phyloP scores from a whole-genome alignment of 2,888 invertebrate genomes.

The Ichneumoninae sp. region DNA sequence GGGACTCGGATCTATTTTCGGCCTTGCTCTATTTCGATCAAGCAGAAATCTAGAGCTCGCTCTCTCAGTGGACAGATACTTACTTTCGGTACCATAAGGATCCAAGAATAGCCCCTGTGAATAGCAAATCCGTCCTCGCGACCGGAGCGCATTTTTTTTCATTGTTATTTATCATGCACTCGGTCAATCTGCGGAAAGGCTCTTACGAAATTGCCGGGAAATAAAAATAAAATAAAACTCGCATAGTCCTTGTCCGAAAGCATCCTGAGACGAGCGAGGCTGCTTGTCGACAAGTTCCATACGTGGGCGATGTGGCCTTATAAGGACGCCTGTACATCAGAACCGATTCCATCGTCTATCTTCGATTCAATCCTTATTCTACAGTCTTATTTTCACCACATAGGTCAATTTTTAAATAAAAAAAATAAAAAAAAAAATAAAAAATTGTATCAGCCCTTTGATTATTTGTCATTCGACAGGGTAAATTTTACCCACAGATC shows the following conservation, averaged over 20 bases:
- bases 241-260: constrained; percentile 61
- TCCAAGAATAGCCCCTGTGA: constrained; percentile 58
- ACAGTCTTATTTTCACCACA: not conserved
- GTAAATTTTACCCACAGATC: not conserved
- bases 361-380: constrained; percentile 38
- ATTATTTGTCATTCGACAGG: too few species aligned
- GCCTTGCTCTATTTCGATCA: constrained; percentile 71
- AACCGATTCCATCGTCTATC: constrained; percentile 63
- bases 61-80: constrained; percentile 47
- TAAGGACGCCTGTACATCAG: constrained; percentile 74
- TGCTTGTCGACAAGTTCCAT: constrained; percentile 47
- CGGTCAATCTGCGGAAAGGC: not conserved
- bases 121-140: constrained; percentile 13
- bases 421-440: too few species aligned
- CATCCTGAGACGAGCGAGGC: constrained; percentile 19
- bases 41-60: constrained; percentile 72
- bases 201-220: constrained; percentile 47
- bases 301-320: constrained; percentile 79
- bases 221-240: constrained; percentile 25
- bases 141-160: constrained; percentile 1
- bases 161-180: too few species aligned
- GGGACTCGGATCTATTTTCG: constrained; percentile 72
- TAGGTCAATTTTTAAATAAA: not conserved
- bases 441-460: too few species aligned
- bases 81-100: constrained; percentile 51